Percentiles rank a stretch among this genome's conserved stretches.
These are phyloP conservation scores for Drosophila ficusphila DNA, from an alignment of 1,140 invertebrate species.

Conservation along the genomic window DNA sequence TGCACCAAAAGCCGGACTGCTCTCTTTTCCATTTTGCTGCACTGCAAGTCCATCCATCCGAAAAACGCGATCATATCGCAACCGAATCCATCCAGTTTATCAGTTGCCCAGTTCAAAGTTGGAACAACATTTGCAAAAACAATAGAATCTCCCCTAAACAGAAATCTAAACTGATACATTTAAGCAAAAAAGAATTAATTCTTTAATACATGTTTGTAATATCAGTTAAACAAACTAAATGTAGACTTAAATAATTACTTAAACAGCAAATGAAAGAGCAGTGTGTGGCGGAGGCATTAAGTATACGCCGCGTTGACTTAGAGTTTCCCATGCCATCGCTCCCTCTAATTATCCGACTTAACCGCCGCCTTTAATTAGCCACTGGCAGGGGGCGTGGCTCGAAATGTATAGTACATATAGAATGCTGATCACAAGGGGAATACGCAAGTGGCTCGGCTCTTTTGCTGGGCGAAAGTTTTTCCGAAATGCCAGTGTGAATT, in stretches of 20 bases:
- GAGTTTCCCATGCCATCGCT: neutral
- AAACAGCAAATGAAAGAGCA: no score
- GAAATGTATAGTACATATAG: neutral
- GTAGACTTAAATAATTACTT: no score
- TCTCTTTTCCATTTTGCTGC: slow-evolving; percentile 18
- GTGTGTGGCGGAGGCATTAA: neutral
- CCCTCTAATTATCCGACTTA: slow-evolving; percentile 29
- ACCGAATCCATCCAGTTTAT: slow-evolving; percentile 3
- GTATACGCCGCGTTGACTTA: slow-evolving; percentile 13
- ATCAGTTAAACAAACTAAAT: no score
- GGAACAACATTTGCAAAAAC: neutral
- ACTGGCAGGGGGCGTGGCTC: slow-evolving; percentile 7
- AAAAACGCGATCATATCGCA: slow-evolving; percentile 4
- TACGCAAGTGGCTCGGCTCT: slow-evolving; percentile 5
- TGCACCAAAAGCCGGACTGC: slow-evolving; percentile 25
- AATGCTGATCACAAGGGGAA: slow-evolving; percentile 1
- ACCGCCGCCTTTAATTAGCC: slow-evolving; percentile 35
- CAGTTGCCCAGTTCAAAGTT: neutral
- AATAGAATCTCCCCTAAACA: neutral
- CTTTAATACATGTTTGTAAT: no score
- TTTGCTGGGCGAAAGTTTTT: neutral
- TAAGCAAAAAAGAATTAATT: no score
- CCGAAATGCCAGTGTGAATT: neutral
- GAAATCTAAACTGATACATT: no score
- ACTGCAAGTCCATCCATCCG: slow-evolving; percentile 5